These are phyloP conservation scores for Proales similis DNA, from an alignment of 1,140 invertebrate species.

Conservation along the genomic window DNA sequence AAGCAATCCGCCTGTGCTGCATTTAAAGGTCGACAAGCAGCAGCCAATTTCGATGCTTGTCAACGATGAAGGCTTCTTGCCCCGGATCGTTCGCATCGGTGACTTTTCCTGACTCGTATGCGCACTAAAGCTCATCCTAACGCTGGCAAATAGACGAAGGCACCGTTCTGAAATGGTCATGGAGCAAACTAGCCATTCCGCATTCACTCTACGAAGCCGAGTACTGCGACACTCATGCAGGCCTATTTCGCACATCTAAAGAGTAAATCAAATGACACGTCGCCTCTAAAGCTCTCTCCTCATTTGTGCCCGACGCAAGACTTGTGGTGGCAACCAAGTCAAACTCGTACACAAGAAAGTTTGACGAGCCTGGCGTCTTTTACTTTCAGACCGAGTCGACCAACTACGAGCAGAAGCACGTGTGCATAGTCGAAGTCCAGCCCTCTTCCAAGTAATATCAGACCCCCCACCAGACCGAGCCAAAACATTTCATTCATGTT, in stretches of 20 bases:
- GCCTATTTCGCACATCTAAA: constrained; percentile 2
- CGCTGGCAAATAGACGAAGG: no score
- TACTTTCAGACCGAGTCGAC: constrained; percentile 49
- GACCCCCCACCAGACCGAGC: not conserved
- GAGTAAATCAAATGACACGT: constrained; percentile 7
- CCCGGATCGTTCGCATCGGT: constrained; percentile 44
- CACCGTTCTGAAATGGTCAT: constrained; percentile 47
- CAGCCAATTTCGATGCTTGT: constrained; percentile 41
- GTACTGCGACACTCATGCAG: constrained; percentile 40
- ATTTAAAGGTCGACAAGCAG: constrained; percentile 43
- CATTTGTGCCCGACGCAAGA: not conserved
- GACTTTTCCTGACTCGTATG: no score
- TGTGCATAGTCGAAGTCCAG: constrained; percentile 49
- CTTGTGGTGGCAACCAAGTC: constrained; percentile 39
- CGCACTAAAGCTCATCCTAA: no score
- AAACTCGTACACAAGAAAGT: constrained; percentile 43
- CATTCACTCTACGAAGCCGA: constrained; percentile 46
- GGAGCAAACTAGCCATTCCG: constrained; percentile 45
- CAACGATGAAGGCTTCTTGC: constrained; percentile 47
- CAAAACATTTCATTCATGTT: not conserved
- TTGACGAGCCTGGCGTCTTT: constrained; percentile 47
- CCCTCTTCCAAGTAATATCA: constrained; percentile 43
- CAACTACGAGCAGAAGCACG: constrained; percentile 43
- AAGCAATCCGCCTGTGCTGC: constrained; percentile 42
- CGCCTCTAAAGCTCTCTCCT: not conserved